Conservation (phyloP, 2,888 invertebrate species). For the Drosophila putrida region DNA sequence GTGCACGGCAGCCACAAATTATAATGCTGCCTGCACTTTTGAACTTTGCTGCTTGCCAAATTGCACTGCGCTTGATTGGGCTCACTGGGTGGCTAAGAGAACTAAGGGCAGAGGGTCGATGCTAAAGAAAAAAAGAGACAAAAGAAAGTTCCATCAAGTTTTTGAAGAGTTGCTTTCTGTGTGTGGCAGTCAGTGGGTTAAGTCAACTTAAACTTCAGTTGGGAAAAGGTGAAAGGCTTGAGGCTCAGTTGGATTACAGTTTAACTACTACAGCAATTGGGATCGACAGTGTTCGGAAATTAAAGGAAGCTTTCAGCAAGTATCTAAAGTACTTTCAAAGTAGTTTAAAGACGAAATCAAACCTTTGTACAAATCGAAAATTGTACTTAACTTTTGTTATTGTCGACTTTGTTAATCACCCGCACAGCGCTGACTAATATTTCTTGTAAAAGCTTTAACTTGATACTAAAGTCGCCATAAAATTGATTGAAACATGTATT, state of each 20-base stretch:
- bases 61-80: conserved; percentile 71
- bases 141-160: conserved; percentile 62
- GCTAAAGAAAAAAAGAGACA: conserved; percentile 39
- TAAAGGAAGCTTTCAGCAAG: not conserved
- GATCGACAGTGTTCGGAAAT: conserved; percentile 20
- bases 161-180: conserved; percentile 49
- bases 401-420: not conserved
- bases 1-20: conserved; percentile 77
- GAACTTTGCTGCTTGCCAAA: conserved; percentile 72
- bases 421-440: too few species aligned
- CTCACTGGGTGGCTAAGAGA: conserved; percentile 24
- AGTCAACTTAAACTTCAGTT: conserved; percentile 30
- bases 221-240: conserved; percentile 53
- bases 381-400: not conserved
- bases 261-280: conserved; percentile 19
- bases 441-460: not conserved
- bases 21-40: conserved; percentile 78
- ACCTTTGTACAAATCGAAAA: not conserved
- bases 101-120: not conserved
- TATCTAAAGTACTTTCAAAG: not conserved
- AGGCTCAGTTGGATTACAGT: conserved; percentile 10
- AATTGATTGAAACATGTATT: not conserved
- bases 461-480: not conserved
- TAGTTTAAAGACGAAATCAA: not conserved
- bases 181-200: conserved; percentile 59